phyloP scores from a whole-genome alignment of 2,113 vertebrate genomes.

The Pteruthius melanotis region DNA sequence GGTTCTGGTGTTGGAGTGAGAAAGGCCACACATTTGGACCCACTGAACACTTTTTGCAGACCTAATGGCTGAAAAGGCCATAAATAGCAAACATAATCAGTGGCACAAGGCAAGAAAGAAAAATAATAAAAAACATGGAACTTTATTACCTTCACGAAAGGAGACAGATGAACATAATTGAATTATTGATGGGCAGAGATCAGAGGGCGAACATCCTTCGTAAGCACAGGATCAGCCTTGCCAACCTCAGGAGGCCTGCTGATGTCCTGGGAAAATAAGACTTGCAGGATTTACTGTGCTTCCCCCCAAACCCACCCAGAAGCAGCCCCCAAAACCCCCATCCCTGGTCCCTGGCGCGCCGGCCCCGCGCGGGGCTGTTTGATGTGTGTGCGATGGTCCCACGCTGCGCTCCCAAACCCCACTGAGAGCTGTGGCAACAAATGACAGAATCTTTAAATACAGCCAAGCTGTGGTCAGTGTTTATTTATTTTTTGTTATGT shows the following conservation, averaged over 20 bases:
- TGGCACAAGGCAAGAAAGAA: neutral
- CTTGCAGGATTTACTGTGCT: neutral
- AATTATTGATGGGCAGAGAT: neutral
- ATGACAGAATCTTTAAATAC: slow-evolving; percentile 47
- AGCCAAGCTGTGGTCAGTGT: slow-evolving; percentile 45
- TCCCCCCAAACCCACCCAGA: neutral
- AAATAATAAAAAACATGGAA: neutral
- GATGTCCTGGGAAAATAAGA: neutral
- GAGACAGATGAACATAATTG: neutral
- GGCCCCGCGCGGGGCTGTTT: neutral
- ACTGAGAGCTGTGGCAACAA: slow-evolving; percentile 37
- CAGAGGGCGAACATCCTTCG: neutral
- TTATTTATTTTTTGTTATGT: slow-evolving; percentile 63
- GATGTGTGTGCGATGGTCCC: neutral
- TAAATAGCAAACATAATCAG: neutral
- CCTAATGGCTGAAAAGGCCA: neutral
- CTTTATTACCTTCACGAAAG: neutral
- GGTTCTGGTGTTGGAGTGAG: neutral
- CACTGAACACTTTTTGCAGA: neutral
- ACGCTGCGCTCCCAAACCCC: neutral
- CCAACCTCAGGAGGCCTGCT: neutral
- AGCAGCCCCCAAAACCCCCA: neutral
- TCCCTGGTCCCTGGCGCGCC: neutral
- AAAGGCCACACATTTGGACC: neutral
- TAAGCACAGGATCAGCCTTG: neutral